Evolutionary conservation across 2,797 vertebrate species (phyloP).

Genomic region (Chloroceryle inda): DNA sequence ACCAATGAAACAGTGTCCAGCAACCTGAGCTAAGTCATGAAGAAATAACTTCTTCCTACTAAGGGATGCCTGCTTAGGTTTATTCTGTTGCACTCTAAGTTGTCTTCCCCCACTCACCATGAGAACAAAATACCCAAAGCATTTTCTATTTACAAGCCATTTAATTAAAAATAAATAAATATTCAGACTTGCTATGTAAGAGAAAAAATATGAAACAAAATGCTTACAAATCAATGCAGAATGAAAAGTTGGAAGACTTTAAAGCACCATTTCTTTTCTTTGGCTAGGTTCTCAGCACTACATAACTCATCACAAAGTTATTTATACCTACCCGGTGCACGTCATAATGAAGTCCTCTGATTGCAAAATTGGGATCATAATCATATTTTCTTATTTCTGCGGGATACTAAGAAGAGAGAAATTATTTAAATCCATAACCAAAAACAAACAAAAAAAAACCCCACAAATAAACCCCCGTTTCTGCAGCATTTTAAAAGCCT

Average conservation of each 20-base stretch:
- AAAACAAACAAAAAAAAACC: background rate
- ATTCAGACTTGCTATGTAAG: background rate
- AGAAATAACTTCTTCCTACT: background rate
- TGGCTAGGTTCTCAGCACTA: background rate
- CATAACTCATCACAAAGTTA: background rate
- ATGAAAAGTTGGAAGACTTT: background rate
- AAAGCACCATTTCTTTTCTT: background rate
- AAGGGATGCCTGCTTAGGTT: background rate
- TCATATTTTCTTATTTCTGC: constrained; percentile 91
- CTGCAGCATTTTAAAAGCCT: background rate
- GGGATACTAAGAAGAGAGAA: constrained; percentile 86
- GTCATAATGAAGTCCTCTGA: constrained; percentile 97
- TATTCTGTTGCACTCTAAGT: background rate
- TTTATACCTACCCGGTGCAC: constrained; percentile 91
- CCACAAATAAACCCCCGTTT: background rate
- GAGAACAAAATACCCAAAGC: background rate
- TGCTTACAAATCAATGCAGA: background rate
- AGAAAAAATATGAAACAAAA: background rate
- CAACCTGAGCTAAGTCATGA: background rate
- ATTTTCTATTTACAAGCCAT: background rate
- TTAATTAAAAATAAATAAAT: background rate
- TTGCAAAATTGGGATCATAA: constrained; percentile 94
- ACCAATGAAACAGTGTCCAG: background rate
- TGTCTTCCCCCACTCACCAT: background rate
- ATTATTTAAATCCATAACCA: background rate